These are phyloP conservation scores for Palythoa heliodiscus DNA, from an alignment of 92 coral and sea anemone genomes.

Conservation along the genomic window DNA sequence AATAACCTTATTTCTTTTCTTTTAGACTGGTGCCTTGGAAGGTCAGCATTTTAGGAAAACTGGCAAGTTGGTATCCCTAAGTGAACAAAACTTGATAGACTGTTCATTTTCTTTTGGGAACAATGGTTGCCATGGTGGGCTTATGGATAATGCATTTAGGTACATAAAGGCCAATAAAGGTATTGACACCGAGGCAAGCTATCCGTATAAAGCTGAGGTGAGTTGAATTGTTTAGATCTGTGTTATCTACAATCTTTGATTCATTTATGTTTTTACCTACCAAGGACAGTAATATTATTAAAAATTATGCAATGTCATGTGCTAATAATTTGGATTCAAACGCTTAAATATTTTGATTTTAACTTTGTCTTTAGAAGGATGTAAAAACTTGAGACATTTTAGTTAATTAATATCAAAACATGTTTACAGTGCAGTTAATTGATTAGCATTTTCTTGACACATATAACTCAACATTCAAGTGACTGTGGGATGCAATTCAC, in stretches of 20 bases:
- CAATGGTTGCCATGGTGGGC: constrained; percentile 82
- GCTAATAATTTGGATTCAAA: no score
- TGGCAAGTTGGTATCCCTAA: constrained; percentile 81
- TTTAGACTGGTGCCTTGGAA: constrained; percentile 81
- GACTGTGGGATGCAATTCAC: no score
- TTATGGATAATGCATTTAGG: constrained; percentile 86
- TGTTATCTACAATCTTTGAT: neutral
- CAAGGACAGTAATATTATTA: no score
- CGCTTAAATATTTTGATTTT: no score
- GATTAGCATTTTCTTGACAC: no score
- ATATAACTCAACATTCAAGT: no score
- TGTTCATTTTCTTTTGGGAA: constrained; percentile 78
- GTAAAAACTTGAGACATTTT: no score
- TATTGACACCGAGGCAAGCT: constrained; percentile 72
- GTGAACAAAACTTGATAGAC: constrained; percentile 88
- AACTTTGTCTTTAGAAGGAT: no score
- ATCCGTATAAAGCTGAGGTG: constrained; percentile 75
- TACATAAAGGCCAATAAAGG: constrained; percentile 75
- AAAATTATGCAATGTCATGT: no score
- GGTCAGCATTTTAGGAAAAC: constrained; percentile 90
- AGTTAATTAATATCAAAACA: no score
- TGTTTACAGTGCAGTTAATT: no score
- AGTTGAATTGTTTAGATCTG: neutral
- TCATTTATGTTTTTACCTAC: neutral
- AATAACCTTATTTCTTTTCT: neutral